Conservation (phyloP, 2,113 vertebrate genomes). For the Dromiciops gliroides region DNA sequence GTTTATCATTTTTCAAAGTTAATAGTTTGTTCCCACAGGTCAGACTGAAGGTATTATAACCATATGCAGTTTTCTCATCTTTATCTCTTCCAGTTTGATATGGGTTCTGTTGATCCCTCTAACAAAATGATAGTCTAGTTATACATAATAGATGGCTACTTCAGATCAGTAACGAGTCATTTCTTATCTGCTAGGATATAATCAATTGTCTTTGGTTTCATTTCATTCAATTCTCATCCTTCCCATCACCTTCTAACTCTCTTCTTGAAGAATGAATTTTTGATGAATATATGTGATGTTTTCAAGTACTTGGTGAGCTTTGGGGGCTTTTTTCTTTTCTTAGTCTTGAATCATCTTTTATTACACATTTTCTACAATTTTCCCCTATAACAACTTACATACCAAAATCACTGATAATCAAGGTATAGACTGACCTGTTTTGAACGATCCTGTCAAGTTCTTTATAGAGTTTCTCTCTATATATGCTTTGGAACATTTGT, state of each 20-base stretch:
- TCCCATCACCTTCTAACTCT: neutral
- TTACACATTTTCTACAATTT: neutral
- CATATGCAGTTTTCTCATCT: neutral
- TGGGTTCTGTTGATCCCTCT: neutral
- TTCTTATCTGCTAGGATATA: neutral
- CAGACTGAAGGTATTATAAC: neutral
- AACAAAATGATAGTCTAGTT: neutral
- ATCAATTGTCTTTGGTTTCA: neutral
- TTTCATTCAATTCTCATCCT: neutral
- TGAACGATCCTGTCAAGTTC: neutral
- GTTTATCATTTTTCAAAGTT: neutral
- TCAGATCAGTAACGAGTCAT: neutral
- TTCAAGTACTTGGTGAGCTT: neutral
- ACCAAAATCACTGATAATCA: neutral
- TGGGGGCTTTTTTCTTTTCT: neutral
- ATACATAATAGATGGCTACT: neutral
- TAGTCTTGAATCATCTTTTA: neutral
- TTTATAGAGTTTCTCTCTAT: neutral
- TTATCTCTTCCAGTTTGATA: neutral
- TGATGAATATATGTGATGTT: neutral
- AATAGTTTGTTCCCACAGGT: neutral
- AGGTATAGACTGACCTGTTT: neutral
- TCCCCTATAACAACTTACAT: neutral
- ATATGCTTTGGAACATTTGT: neutral
- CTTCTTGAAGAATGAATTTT: neutral